A percentile compares a stretch with the other conserved stretches of the same genome.
Conservation (phyloP, 1,140 invertebrate genomes). For the Oreohelix idahoensis region DNA sequence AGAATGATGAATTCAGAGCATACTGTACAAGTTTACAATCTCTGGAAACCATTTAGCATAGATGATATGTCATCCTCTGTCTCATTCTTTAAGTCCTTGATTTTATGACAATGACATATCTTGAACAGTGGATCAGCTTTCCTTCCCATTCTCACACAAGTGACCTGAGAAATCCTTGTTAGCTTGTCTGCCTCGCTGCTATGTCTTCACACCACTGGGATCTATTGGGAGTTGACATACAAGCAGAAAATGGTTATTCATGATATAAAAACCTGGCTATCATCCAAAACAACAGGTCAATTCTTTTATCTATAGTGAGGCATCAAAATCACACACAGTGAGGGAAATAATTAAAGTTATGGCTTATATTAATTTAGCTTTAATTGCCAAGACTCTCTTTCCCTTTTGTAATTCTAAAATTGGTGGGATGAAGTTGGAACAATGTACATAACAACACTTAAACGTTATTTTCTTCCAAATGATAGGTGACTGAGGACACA, state of each 20-base stretch:
- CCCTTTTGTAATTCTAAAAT: too few species aligned
- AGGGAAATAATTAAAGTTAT: too few species aligned
- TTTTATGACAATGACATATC: background rate
- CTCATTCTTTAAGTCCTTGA: background rate
- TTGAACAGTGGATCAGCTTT: background rate
- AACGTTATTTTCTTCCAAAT: too few species aligned
- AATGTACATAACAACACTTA: too few species aligned
- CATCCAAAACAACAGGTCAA: too few species aligned
- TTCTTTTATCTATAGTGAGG: too few species aligned
- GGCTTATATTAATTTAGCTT: too few species aligned
- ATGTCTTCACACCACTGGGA: slow-evolving; percentile 26
- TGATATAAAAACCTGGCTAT: too few species aligned
- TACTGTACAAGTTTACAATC: background rate
- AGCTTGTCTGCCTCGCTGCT: background rate
- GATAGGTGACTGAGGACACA: too few species aligned
- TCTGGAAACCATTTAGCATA: background rate
- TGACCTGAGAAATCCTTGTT: background rate
- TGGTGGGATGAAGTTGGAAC: too few species aligned
- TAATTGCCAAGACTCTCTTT: too few species aligned
- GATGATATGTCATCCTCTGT: background rate
- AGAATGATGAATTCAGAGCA: background rate
- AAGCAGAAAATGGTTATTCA: background rate
- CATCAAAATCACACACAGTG: too few species aligned
- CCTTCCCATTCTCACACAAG: background rate
- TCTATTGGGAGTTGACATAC: background rate